These are phyloP conservation scores for Centruroides vittatus DNA, from an alignment of 1,140 invertebrate genomes.

Conservation along the genomic window DNA sequence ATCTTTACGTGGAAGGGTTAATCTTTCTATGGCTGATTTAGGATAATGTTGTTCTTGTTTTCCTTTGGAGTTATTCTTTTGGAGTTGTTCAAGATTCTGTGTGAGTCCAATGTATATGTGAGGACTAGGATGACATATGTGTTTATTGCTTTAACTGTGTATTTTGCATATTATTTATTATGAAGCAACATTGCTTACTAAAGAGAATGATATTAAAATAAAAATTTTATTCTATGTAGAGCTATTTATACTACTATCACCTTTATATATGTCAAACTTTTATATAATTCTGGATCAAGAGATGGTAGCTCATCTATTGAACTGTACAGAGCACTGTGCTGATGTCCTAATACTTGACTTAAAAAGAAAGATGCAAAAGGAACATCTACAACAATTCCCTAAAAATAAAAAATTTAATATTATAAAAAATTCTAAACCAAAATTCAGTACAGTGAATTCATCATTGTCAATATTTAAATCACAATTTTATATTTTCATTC, in stretches of 20 bases:
- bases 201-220: neutral
- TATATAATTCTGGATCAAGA: constrained; percentile 87
- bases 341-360: constrained; percentile 86
- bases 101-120: too few species aligned
- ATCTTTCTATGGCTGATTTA: too few species aligned
- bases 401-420: constrained; percentile 17
- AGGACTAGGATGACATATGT: too few species aligned
- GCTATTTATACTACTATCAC: constrained; percentile 19
- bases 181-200: neutral
- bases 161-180: neutral
- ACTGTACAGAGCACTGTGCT: constrained; percentile 75
- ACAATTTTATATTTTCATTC: too few species aligned
- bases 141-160: neutral
- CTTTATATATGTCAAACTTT: constrained; percentile 92
- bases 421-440: too few species aligned
- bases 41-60: too few species aligned
- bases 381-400: constrained; percentile 96
- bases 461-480: too few species aligned
- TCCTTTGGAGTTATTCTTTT: too few species aligned
- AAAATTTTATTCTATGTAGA: neutral
- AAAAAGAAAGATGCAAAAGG: constrained; percentile 98
- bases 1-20: too few species aligned
- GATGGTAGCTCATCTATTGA: constrained; percentile 95
- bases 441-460: too few species aligned
- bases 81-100: too few species aligned